Evolutionary conservation across 2,797 vertebrate genomes (phyloP), one percentile per base, ranked within the genome.

Genomic region (Coccyzus lansbergi): DNA sequence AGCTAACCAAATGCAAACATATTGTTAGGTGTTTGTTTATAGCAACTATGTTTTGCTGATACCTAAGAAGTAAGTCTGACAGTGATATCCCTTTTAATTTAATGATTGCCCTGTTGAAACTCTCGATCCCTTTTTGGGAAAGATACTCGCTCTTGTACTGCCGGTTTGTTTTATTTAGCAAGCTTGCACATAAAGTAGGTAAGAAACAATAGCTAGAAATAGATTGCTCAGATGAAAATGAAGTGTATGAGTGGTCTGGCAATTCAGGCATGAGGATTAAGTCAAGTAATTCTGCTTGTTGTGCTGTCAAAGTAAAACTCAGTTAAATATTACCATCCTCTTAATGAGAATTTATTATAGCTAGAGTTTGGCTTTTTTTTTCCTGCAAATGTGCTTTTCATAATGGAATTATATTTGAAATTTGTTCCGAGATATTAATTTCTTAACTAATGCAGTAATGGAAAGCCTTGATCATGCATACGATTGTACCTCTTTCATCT

Each of bases 141-240:
- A 60, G 91, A 36, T 4, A 3, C 25, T 24, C 7, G 40, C 36
- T 83, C 58, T 76, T 52, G 65, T 86, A 25, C 79, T 69, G 91
- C 82, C 91, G 82, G 40, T 71, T 87, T 80, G 76, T 69, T 92
- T 75, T 81, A 91, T 91, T 93, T 77, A 86, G 94, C 86, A 92
- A 94, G 88, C 86, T 92, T 89, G 88, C 82, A 76, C 83, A 72
- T 94, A 34, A 85, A 83, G 59, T 89, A 83, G 69, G 70, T 91
- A 82, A 84, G 51, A 90, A 93, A 93, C 91, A 95, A 93, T 91
- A 78, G 82, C 93, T 79, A 63, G 88, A 88, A 89, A 93, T 90
- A 89, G 88, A 65, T 75, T 83, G 79, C 26, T 56, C 28, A 33
- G 64, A 85, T 91, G 72, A 75, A 88, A 91, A 78, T 33, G 79